Base-by-base conservation (phyloP, 2,113 vertebrate genomes). In the Laticauda laticaudata region DNA sequence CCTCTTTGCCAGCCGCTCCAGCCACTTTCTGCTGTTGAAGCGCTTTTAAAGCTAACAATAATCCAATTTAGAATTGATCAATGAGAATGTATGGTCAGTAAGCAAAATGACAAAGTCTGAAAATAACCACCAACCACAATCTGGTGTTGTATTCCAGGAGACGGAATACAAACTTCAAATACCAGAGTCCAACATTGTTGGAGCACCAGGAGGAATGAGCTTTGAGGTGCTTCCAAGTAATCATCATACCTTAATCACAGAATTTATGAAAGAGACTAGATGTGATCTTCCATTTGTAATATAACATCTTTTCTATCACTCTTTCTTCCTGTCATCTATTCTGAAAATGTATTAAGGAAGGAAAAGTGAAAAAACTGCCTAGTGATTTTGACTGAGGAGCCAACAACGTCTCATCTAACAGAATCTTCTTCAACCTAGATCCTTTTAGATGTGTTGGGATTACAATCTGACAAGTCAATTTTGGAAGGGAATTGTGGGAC, bases 61-160 rank as follows among this genome's bases (percentile, higher is more conserved):
- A 98, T 98, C 98, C 98, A 98, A 98, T 98, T 98, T 98, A 96
- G 97, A 97, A 98, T 97, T 97, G 98, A 98, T 98, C 98, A 97
- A 98, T 98, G 98, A 94, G 97, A 98, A 97, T 81, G 96, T 97
- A 98, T 97, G 97, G 97, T 97, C 97, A 97, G 98, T 96, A 96
- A 98, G 98, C 97, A 96, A 97, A 98, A 98, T 95, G 97, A 97
- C 97, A 95, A 96, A 97, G 97, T 97, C 97, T 95, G 95, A 94
- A 91, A 7, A 95, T 94, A 96, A 96, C 97, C 95, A 14, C 97
- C 95, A 97, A 98, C 98, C 97, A 95, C 98, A 97, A 96, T 56
- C 95, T 8, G 90, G 90, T 94, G 95, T 45, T 94, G 61, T 92
- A 95, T 94, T 94, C 86, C 93, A 43, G 0, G 10, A 93, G 94